Base-by-base conservation (phyloP, 2,888 invertebrate genomes). In the Tyria jacobaeae region DNA sequence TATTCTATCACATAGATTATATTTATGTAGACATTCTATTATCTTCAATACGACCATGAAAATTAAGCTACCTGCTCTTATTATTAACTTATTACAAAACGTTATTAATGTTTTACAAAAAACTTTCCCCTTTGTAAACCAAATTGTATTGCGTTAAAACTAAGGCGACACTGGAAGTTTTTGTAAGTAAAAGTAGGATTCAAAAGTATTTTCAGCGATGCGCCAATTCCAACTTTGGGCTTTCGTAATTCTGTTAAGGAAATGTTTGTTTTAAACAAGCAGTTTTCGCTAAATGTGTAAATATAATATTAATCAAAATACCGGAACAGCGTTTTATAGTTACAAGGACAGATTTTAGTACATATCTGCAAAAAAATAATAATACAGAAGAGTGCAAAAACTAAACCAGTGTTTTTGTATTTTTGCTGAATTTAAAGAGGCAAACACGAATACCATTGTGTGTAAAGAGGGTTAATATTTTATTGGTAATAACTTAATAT, bases 191-290 rank as follows among this genome's bases (percentile, higher is more conserved):
- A 67, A 70, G 66, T 60, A 63, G 61, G 62, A 77, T 78, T 69
- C 70, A 68, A 74, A 75, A 72, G 71, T 70, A 57, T 64, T 66
- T 58, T 60, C 68, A 76, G 72, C 68, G 67, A 75, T 72, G 77
- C 76, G 70, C 68, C 76, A 77, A 78, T 79, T 78, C 68, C 61
- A 71, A 74, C 71, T 76, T 75, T 56, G 67, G 54, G 66, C 62
- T 68, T 68, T 60, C 57, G 76, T 70, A 68, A 68, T 73, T 74
- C 62, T 62, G 64, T 71, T 68, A 67, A 58, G 60, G 56, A 71
- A 73, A 73, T 73, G 73, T 78, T 73, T 75, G 67, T 73, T 70
- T 57, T 37, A 44, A 67, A 72, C 70, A 71, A 69, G 57, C 49
- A 72, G 66, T 62, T 63, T 72, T 68, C 58, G 62, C 68, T 70